Evolutionary conservation across 2,113 vertebrate genomes (phyloP), one percentile per base, ranked within the genome.

Genomic region (Lichenostomus cassidix): DNA sequence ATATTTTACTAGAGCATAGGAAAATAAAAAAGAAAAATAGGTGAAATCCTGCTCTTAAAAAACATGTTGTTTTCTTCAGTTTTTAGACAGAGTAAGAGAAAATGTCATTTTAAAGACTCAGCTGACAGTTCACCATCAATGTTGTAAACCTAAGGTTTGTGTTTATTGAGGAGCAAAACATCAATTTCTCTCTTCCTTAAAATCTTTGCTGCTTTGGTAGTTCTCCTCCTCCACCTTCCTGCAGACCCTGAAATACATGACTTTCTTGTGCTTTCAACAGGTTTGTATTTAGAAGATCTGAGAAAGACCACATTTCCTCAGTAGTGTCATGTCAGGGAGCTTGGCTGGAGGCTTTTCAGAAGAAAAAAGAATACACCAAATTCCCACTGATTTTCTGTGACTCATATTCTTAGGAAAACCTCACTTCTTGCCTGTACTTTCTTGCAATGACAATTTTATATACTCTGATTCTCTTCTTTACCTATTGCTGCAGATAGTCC

Each of bases 401-500:
- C 35, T 64, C 60, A 52, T 27, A n/a, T 27, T 64, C 84, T 79
- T 41, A 69, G 50, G 74, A 90, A 87, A 90, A 53, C 37, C 29
- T 76, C 39, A 35, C 7, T 31, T 79, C 12, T 87, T 73, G 82
- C 74, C 80, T 83, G 75, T 80, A 50, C 37, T 96, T 97, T 77
- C 44, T 84, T 89, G 69, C 39, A 97, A 77, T 83, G 63, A 81
- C 44, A 67, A 56, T 86, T 96, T 90, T 89, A 83, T 91, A 78
- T 68, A 63, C 74, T 92, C 55, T 28, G 29, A 88, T 39, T 65
- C 62, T 94, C 74, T 85, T 84, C 87, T 93, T 89, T 78, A 69
- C 15, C 67, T 74, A 5, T 64, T 93, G 56, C 52, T 83, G 75
- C 46, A 92, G 84, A 96, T 22, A 79, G 52, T 42, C 33, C 15